Conservation (phyloP, 2,888 invertebrate species). For the Chromoteleia sp. region DNA sequence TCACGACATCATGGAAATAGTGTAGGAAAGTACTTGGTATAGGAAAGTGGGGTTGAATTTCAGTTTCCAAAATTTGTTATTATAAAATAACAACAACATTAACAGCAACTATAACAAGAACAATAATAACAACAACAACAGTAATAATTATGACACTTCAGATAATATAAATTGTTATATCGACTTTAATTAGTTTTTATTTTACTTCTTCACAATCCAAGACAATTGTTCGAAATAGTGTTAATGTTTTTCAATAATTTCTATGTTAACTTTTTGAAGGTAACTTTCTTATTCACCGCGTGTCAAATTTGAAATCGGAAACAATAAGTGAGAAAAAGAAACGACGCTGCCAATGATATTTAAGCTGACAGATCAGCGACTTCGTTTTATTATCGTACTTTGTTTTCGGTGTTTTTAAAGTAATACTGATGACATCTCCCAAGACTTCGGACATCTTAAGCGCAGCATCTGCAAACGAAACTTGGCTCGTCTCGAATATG, state of each 20-base stretch:
- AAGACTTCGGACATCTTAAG: constrained; percentile 52
- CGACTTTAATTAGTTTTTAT: not conserved
- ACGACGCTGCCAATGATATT: constrained; percentile 9
- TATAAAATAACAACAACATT: too few species aligned
- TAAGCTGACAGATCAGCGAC: constrained; percentile 43
- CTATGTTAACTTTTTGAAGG: not conserved
- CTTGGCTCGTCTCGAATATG: constrained; percentile 44
- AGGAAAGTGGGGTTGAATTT: not conserved
- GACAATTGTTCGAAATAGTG: too few species aligned
- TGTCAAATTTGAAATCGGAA: constrained; percentile 17
- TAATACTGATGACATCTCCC: constrained; percentile 41
- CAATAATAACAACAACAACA: too few species aligned
- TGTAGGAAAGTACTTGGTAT: constrained; percentile 2
- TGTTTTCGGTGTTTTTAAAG: constrained; percentile 46
- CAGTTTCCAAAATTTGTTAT: not conserved
- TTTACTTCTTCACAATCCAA: not conserved
- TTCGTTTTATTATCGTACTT: constrained; percentile 56
- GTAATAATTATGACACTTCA: too few species aligned
- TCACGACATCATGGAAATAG: not conserved
- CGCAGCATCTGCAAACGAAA: constrained; percentile 47
- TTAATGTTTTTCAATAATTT: not conserved
- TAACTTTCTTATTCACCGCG: constrained; percentile 11
- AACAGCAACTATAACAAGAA: too few species aligned
- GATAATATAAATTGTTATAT: too few species aligned
- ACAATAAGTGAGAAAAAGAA: constrained; percentile 36